Conservation (phyloP, 2,888 invertebrate genomes). For the Spialia ferax region DNA sequence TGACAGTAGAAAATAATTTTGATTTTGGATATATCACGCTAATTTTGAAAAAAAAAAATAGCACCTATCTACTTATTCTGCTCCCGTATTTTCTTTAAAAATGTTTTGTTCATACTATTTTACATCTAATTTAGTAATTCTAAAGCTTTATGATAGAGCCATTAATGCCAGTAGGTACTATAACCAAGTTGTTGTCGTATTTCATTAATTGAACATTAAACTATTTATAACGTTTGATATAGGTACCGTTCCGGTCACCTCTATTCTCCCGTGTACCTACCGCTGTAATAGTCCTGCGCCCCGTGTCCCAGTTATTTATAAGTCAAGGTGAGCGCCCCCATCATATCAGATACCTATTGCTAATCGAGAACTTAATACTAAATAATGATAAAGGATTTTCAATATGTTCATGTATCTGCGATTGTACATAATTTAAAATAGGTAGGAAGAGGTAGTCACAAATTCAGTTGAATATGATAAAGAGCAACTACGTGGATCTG, state of each 20-base stretch:
- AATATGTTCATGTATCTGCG: not conserved
- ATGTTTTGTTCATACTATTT: too few species aligned
- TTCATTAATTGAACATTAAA: conserved; percentile 7
- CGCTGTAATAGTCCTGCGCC: conserved; percentile 36
- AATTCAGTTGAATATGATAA: not conserved
- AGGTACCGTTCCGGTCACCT: conserved; percentile 23
- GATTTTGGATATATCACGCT: too few species aligned
- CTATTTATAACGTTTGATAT: conserved; percentile 32
- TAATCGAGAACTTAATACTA: conserved; percentile 19
- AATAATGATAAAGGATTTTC: conserved; percentile 2
- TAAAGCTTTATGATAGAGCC: not conserved
- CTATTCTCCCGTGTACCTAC: conserved; percentile 23
- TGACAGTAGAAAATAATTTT: too few species aligned
- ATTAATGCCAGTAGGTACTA: not conserved
- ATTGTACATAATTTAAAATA: too few species aligned
- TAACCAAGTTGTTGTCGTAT: not conserved
- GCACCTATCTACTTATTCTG: too few species aligned
- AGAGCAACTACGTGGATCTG: too few species aligned
- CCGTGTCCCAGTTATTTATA: conserved; percentile 44
- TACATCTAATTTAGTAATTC: not conserved
- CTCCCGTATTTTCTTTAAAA: too few species aligned
- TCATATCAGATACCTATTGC: conserved; percentile 28
- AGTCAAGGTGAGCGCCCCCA: conserved; percentile 46
- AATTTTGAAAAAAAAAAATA: too few species aligned
- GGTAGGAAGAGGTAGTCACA: too few species aligned